Evolutionary conservation across 2,888 invertebrate species (phyloP).

Genomic region (Lobophora halterata): DNA sequence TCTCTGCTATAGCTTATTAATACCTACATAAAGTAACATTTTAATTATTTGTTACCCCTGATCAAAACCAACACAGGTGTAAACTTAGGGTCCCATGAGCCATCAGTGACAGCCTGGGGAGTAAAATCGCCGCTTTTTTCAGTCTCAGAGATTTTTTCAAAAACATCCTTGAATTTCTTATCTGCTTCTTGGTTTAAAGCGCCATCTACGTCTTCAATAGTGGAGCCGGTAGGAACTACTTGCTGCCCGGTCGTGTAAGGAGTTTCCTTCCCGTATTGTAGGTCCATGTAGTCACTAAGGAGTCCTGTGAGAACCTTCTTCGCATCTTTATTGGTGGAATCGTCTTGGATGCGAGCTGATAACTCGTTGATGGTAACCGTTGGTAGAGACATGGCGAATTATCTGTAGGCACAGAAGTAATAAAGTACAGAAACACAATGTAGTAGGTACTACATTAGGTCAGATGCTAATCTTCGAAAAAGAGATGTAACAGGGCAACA

Average conservation of each 20-base stretch:
- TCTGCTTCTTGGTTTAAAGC: slow-evolving; percentile 47
- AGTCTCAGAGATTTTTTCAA: slow-evolving; percentile 54
- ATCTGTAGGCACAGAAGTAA: slow-evolving; percentile 25
- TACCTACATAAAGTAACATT: slow-evolving; percentile 3
- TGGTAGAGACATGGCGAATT: slow-evolving; percentile 53
- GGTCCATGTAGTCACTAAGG: slow-evolving; percentile 68
- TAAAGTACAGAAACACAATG: neutral
- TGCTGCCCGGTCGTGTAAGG: slow-evolving; percentile 68
- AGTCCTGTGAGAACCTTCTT: slow-evolving; percentile 63
- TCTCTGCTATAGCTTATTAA: neutral
- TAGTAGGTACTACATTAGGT: neutral
- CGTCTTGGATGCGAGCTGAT: slow-evolving; percentile 49
- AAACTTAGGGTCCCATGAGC: slow-evolving; percentile 60
- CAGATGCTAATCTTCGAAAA: too few relatives aligned
- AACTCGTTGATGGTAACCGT: slow-evolving; percentile 57
- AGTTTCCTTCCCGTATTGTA: slow-evolving; percentile 62
- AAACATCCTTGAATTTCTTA: slow-evolving; percentile 56
- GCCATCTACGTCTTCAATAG: slow-evolving; percentile 52
- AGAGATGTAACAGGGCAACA: too few relatives aligned
- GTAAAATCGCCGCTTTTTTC: slow-evolving; percentile 58
- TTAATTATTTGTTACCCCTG: slow-evolving; percentile 45
- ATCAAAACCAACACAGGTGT: slow-evolving; percentile 63
- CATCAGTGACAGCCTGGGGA: slow-evolving; percentile 53
- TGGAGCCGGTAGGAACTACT: slow-evolving; percentile 52
- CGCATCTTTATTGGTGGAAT: slow-evolving; percentile 43